These are phyloP conservation scores for Heterodera schachtii DNA, from an alignment of 1,140 invertebrate species.

Conservation along the genomic window DNA sequence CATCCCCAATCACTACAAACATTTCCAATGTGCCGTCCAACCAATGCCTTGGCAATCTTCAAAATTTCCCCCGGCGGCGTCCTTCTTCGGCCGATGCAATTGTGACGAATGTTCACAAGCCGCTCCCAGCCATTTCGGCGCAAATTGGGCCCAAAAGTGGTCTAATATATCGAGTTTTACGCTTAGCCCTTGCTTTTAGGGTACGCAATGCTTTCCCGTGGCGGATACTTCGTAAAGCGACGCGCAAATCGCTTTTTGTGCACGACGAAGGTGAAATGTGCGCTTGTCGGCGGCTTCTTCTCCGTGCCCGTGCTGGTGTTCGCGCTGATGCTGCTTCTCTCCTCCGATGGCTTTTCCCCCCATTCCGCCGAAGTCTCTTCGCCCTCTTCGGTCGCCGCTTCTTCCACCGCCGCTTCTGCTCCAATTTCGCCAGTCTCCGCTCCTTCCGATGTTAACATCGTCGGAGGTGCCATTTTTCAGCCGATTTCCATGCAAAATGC, in stretches of 20 bases:
- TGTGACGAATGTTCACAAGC: background rate
- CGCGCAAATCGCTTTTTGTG: slow-evolving; percentile 11
- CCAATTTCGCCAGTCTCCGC: background rate
- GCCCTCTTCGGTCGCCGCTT: background rate
- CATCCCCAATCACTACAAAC: background rate
- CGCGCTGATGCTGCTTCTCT: slow-evolving; percentile 37
- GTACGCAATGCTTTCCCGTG: background rate
- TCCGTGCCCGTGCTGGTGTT: slow-evolving; percentile 42
- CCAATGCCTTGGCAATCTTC: background rate
- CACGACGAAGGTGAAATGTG: slow-evolving; percentile 24
- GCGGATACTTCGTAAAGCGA: background rate
- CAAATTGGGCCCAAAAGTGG: background rate
- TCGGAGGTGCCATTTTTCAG: slow-evolving; percentile 28
- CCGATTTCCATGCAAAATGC: slow-evolving; percentile 29
- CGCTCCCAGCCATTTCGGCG: slow-evolving; percentile 7
- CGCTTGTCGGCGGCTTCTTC: slow-evolving; percentile 27
- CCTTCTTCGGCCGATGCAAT: background rate
- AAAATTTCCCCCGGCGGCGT: background rate
- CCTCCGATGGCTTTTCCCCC: slow-evolving; percentile 35
- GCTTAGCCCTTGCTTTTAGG: background rate
- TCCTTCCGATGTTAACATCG: slow-evolving; percentile 18
- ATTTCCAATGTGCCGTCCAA: background rate
- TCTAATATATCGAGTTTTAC: background rate
- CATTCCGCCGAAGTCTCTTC: background rate
- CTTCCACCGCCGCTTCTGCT: background rate